phyloP scores from a whole-genome alignment of 2,888 invertebrate species.

The Agrotis exclamationis region DNA sequence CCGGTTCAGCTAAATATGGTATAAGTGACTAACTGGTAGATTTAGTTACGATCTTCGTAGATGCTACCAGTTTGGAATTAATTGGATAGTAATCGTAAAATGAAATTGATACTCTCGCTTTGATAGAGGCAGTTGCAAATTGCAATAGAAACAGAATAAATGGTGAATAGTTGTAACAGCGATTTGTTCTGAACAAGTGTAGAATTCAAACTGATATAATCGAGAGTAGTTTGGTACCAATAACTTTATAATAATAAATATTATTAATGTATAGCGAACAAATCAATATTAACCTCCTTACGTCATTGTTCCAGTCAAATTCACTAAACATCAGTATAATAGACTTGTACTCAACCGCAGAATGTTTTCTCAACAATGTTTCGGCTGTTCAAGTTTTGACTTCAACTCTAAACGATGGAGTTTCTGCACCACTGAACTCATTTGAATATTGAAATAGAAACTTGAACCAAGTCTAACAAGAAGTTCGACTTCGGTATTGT shows the following conservation, averaged over 20 bases:
- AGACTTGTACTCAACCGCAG: constrained; percentile 44
- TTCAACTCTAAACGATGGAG: constrained; percentile 71
- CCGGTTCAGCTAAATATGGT: constrained; percentile 79
- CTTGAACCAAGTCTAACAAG: constrained; percentile 57
- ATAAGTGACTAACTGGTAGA: constrained; percentile 78
- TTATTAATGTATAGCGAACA: neutral
- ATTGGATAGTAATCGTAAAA: constrained; percentile 39
- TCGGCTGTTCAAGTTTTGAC: constrained; percentile 56
- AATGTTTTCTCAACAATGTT: constrained; percentile 54
- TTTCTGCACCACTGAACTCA: constrained; percentile 79
- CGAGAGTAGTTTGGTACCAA: neutral
- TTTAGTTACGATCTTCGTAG: constrained; percentile 53
- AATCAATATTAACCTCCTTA: constrained; percentile 26
- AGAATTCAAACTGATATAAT: neutral
- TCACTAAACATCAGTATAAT: constrained; percentile 37
- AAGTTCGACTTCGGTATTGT: constrained; percentile 79
- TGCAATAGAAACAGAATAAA: neutral
- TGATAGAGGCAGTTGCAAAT: constrained; percentile 18
- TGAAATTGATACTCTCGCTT: constrained; percentile 37
- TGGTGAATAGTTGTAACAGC: constrained; percentile 2
- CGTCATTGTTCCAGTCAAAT: constrained; percentile 25
- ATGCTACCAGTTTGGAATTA: constrained; percentile 48
- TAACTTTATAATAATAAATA: no score
- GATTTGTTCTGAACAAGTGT: neutral
- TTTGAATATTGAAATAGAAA: constrained; percentile 84